phyloP scores from a whole-genome alignment of 2,113 vertebrate genomes.

The Entomyzon cyanotis region DNA sequence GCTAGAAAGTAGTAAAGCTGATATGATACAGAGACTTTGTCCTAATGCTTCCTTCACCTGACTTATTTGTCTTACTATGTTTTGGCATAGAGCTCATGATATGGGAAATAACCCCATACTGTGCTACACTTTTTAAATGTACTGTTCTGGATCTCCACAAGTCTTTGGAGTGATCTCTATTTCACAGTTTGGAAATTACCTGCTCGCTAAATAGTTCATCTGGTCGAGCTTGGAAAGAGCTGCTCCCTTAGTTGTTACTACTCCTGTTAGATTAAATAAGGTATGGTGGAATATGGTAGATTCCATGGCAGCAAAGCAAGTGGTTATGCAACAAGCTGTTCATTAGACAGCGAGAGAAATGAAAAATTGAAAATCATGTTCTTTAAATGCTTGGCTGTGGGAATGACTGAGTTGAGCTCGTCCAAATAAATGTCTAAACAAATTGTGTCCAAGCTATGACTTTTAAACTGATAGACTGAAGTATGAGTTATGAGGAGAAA shows the following conservation, averaged over 20 bases:
- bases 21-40: not conserved
- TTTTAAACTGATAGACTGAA: not conserved
- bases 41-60: not conserved
- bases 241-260: not conserved
- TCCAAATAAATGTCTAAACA: not conserved
- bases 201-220: not conserved
- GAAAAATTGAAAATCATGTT: not conserved
- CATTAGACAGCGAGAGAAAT: not conserved
- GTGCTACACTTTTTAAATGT: not conserved
- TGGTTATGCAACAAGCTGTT: not conserved
- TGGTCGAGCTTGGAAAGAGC: not conserved
- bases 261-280: not conserved
- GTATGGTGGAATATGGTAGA: not conserved
- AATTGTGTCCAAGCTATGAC: not conserved
- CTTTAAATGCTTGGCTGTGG: not conserved
- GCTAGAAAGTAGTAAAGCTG: not conserved
- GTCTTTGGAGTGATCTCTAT: not conserved
- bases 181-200: not conserved
- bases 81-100: not conserved
- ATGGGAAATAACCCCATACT: rapidly evolving
- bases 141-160: not conserved
- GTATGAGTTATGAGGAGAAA: not conserved
- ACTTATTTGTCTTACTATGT: not conserved
- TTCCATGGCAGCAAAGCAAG: not conserved
- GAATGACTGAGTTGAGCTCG: not conserved